Evolutionary conservation across 2,888 invertebrate genomes (phyloP).

Genomic region (Ornithoptera alexandrae): DNA sequence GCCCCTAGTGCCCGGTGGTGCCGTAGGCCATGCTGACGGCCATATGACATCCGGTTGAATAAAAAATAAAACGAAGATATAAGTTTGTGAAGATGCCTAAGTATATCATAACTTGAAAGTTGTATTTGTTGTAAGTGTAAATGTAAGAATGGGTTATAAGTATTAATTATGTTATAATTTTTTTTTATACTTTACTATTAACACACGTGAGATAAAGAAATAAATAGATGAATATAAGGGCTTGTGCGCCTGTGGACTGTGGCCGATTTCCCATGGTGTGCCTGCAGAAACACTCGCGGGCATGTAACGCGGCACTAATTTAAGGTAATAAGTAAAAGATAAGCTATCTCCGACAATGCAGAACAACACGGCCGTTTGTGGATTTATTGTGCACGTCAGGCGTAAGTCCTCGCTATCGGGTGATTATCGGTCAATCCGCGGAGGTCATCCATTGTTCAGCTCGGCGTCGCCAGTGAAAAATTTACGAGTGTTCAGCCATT

Average conservation of each 20-base stretch:
- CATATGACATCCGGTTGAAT: too few relatives aligned
- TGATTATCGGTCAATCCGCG: conserved; percentile 47
- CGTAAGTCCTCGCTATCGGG: conserved; percentile 44
- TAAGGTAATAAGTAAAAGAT: conserved; percentile 43
- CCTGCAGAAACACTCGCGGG: conserved; percentile 21
- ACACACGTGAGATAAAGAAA: too few relatives aligned
- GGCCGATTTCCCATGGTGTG: conserved; percentile 15
- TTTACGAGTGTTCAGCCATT: conserved; percentile 29
- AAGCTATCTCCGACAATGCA: conserved; percentile 43
- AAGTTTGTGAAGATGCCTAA: too few relatives aligned
- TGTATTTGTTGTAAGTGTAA: too few relatives aligned
- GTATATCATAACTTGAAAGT: too few relatives aligned
- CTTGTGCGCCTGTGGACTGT: not conserved
- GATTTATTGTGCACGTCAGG: conserved; percentile 43
- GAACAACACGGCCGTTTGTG: conserved; percentile 39
- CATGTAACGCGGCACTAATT: conserved; percentile 29
- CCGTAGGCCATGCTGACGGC: too few relatives aligned
- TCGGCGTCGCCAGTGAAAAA: conserved; percentile 31
- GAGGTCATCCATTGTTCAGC: conserved; percentile 45
- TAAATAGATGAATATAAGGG: not conserved
- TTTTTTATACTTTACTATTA: too few relatives aligned
- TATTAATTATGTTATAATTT: too few relatives aligned
- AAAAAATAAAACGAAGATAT: too few relatives aligned
- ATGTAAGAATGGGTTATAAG: too few relatives aligned
- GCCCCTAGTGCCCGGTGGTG: too few relatives aligned